Conservation (phyloP, 1,140 invertebrate species). For the Drosophila micromelanica region DNA sequence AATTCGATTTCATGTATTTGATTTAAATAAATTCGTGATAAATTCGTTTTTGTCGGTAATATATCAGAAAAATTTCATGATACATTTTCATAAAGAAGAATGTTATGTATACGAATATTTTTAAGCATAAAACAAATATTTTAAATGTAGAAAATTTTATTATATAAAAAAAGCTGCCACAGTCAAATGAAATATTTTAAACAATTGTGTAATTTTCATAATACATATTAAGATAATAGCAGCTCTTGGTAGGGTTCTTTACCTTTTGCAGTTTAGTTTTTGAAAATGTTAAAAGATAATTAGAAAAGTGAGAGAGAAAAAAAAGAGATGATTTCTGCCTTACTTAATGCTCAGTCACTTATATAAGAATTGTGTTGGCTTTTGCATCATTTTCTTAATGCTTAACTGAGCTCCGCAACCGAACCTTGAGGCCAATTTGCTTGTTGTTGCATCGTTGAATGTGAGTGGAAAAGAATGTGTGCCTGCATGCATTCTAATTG, state of each 20-base stretch:
- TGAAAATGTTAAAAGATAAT: conserved; percentile 12
- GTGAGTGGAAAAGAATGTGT: conserved; percentile 60
- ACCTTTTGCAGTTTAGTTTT: background rate
- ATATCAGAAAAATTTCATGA: background rate
- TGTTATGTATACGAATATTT: background rate
- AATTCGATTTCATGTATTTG: background rate
- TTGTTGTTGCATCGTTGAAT: conserved; percentile 1
- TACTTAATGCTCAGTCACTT: conserved; percentile 16
- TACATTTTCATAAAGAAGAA: no score
- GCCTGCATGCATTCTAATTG: conserved; percentile 76
- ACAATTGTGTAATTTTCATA: background rate
- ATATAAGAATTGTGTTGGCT: conserved; percentile 21
- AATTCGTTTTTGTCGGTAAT: background rate
- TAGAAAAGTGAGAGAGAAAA: conserved; percentile 1
- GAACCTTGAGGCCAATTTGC: conserved; percentile 39
- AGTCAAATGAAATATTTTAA: background rate
- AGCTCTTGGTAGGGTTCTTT: background rate
- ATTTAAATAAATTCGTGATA: background rate
- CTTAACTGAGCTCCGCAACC: conserved; percentile 13
- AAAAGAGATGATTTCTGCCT: background rate
- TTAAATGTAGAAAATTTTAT: background rate
- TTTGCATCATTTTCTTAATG: conserved; percentile 42
- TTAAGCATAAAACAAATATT: background rate
- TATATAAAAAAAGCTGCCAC: no score
- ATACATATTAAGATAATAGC: conserved; percentile 6